phyloP scores from a whole-genome alignment of 2,113 vertebrate genomes.

The Anhinga anhinga region DNA sequence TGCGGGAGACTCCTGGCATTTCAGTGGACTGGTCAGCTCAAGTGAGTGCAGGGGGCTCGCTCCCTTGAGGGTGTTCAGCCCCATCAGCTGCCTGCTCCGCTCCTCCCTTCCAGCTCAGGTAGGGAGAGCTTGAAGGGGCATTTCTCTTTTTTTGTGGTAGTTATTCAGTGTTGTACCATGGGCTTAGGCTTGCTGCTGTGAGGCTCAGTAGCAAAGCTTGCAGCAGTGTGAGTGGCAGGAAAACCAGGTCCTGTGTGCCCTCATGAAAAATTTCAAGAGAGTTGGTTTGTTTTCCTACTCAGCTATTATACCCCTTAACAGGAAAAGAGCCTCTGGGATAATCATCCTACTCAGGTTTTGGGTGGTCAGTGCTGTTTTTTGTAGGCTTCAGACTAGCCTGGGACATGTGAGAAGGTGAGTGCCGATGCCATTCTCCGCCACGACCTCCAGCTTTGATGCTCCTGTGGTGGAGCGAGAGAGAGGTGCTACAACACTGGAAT shows the following conservation, averaged over 20 bases:
- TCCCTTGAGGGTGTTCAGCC: background rate
- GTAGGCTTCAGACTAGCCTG: background rate
- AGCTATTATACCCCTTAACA: background rate
- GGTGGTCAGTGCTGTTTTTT: background rate
- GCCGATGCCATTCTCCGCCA: accelerated
- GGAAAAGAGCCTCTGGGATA: background rate
- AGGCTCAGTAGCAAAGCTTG: background rate
- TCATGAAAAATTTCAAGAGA: background rate
- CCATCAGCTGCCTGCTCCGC: background rate
- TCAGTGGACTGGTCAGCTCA: background rate
- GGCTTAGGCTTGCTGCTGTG: background rate
- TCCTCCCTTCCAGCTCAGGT: background rate
- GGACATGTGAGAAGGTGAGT: background rate
- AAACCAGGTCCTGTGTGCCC: background rate
- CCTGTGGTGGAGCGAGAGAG: accelerated
- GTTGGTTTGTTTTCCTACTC: background rate
- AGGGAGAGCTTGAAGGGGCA: background rate
- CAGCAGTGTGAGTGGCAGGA: background rate
- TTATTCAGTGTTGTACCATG: background rate
- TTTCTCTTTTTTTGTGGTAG: background rate
- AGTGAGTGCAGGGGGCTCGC: background rate
- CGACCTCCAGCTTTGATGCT: background rate
- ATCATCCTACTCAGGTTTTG: background rate
- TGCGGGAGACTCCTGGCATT: background rate
- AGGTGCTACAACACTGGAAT: background rate